A percentile compares a stretch with the other conserved stretches of the same genome.
Evolutionary conservation across 2,797 vertebrate species (phyloP).

Genomic region (Chelonia mydas): DNA sequence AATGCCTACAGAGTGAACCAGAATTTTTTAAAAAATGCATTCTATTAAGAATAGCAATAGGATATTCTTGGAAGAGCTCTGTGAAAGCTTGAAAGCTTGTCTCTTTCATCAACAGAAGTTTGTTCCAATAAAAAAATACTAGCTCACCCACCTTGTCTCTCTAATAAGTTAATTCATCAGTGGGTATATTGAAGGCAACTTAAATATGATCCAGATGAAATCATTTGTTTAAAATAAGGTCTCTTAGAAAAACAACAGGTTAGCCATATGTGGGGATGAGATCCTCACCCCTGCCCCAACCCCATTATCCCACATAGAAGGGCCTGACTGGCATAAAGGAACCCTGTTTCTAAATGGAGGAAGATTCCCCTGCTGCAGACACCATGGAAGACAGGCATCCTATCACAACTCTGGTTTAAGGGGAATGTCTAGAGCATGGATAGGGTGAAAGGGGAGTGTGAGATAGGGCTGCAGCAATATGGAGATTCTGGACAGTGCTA

Average conservation of each 20-base stretch:
- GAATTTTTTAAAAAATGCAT: background rate
- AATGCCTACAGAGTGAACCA: background rate
- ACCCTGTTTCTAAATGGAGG: background rate
- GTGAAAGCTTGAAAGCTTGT: background rate
- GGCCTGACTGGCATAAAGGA: background rate
- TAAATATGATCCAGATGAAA: background rate
- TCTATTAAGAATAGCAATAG: background rate
- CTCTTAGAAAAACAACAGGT: background rate
- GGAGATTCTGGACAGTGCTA: background rate
- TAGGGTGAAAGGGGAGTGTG: fast-evolving
- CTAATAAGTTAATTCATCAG: background rate
- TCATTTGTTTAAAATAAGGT: background rate
- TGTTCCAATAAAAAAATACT: background rate
- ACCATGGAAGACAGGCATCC: fast-evolving
- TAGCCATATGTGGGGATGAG: background rate
- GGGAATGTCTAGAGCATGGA: background rate
- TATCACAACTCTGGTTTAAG: background rate
- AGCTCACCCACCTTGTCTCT: background rate
- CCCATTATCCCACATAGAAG: background rate
- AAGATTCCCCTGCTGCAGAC: background rate
- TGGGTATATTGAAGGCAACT: background rate
- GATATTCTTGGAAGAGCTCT: background rate
- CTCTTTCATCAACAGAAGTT: background rate
- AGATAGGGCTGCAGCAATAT: background rate
- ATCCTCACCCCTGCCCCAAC: background rate